Conservation (phyloP, 2,797 vertebrate species). For the Coluber constrictor region DNA sequence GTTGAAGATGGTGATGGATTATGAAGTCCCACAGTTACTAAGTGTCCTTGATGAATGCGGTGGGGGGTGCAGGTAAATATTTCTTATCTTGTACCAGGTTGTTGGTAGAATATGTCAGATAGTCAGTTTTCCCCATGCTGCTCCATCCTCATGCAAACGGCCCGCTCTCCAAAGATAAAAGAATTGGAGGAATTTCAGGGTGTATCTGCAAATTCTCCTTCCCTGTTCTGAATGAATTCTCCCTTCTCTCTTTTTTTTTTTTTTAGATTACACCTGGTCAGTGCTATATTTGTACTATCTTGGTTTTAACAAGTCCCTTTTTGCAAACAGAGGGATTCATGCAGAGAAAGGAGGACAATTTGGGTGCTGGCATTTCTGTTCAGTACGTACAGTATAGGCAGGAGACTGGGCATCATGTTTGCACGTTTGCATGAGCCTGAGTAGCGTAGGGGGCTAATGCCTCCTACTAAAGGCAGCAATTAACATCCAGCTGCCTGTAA, state of each 20-base stretch:
- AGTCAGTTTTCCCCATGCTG: neutral
- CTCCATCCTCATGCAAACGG: neutral
- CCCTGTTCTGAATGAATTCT: neutral
- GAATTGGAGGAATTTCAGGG: neutral
- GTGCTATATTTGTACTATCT: neutral
- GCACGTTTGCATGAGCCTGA: neutral
- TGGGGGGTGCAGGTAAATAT: slow-evolving; percentile 31
- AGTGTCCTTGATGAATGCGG: slow-evolving; percentile 37
- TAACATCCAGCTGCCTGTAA: no score
- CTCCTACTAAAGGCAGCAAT: no score
- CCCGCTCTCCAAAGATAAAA: neutral
- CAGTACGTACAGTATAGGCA: neutral
- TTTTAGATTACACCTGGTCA: neutral
- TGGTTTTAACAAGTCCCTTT: neutral
- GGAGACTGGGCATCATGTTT: neutral
- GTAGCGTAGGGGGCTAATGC: no score
- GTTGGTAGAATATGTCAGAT: neutral
- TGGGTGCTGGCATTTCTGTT: neutral
- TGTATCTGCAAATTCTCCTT: neutral
- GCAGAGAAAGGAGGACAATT: neutral
- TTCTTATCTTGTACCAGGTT: neutral
- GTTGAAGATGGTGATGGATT: slow-evolving; percentile 37
- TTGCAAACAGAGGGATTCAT: neutral
- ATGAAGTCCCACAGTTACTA: slow-evolving; percentile 61
- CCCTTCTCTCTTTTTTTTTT: no score